Percentiles rank a stretch among this genome's conserved stretches.
Evolutionary conservation across 1,140 invertebrate species (phyloP).

Genomic region (Neuroterus valhalla): DNA sequence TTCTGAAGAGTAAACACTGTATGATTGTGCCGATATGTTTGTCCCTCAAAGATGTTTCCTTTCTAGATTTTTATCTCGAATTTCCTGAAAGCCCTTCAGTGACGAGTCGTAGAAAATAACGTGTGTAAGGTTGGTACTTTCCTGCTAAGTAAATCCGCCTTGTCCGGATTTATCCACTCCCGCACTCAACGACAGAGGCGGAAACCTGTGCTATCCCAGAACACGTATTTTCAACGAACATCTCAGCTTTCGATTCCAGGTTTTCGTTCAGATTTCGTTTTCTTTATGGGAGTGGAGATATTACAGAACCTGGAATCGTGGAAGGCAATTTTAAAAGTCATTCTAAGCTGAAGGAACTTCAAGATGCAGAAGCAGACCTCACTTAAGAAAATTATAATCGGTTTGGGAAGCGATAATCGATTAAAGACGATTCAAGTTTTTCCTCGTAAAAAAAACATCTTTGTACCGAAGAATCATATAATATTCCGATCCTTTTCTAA

Average conservation of each 20-base stretch:
- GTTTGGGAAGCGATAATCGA: too few relatives aligned
- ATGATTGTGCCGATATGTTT: neutral
- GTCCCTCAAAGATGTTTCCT: neutral
- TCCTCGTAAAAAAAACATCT: neutral
- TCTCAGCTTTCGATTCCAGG: conserved; percentile 21
- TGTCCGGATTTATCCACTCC: conserved; percentile 25
- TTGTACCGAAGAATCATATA: neutral
- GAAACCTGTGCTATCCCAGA: conserved; percentile 20
- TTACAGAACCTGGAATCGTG: neutral
- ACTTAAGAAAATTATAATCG: too few relatives aligned
- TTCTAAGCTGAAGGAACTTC: neutral
- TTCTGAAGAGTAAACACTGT: neutral
- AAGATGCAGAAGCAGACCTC: too few relatives aligned
- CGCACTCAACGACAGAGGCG: conserved; percentile 17
- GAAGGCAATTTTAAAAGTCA: neutral
- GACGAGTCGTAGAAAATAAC: conserved; percentile 25
- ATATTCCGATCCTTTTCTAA: conserved; percentile 24
- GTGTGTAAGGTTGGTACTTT: conserved; percentile 17
- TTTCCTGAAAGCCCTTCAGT: conserved; percentile 6
- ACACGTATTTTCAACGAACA: conserved; percentile 28
- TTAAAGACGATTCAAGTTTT: neutral
- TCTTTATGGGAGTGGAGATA: neutral
- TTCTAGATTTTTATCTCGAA: conserved; percentile 12
- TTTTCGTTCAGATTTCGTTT: conserved; percentile 9
- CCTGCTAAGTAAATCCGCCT: conserved; percentile 26